These are phyloP conservation scores for Apamea monoglypha DNA, from an alignment of 2,888 invertebrate species.

Conservation along the genomic window DNA sequence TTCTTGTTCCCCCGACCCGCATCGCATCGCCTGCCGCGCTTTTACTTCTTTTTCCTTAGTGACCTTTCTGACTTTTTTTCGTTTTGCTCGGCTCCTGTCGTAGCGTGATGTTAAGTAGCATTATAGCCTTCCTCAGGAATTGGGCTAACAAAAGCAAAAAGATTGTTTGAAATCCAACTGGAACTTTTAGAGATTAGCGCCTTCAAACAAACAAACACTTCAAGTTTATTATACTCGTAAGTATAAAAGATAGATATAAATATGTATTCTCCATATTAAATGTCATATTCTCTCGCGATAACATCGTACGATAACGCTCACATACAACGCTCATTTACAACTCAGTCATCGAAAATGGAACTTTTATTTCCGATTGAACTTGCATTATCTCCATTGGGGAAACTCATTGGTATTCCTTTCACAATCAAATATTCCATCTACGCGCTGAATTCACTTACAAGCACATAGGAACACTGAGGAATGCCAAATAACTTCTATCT, in stretches of 20 bases:
- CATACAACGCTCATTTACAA: slow-evolving; percentile 30
- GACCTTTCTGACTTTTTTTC: neutral
- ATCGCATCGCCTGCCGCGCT: neutral
- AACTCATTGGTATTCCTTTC: slow-evolving; percentile 79
- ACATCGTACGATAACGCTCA: slow-evolving; percentile 11
- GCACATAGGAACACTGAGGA: slow-evolving; percentile 45
- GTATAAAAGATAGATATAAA: too few relatives aligned
- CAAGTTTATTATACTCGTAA: neutral
- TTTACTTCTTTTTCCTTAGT: neutral
- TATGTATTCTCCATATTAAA: neutral
- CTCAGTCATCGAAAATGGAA: slow-evolving; percentile 26
- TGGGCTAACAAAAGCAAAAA: neutral
- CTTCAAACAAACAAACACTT: neutral
- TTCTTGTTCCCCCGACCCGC: too few relatives aligned
- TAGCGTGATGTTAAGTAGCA: neutral
- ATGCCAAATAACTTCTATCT: slow-evolving; percentile 56
- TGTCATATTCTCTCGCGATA: neutral
- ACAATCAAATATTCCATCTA: slow-evolving; percentile 69
- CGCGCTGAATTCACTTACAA: slow-evolving; percentile 78
- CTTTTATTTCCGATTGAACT: slow-evolving; percentile 53
- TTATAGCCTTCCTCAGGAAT: neutral
- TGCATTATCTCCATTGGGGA: slow-evolving; percentile 60
- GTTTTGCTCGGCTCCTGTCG: neutral
- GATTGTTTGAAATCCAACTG: neutral
- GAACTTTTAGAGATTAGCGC: neutral